These are phyloP conservation scores for Anguilla marmorata DNA, from an alignment of 2,797 vertebrate species.

Conservation along the genomic window DNA sequence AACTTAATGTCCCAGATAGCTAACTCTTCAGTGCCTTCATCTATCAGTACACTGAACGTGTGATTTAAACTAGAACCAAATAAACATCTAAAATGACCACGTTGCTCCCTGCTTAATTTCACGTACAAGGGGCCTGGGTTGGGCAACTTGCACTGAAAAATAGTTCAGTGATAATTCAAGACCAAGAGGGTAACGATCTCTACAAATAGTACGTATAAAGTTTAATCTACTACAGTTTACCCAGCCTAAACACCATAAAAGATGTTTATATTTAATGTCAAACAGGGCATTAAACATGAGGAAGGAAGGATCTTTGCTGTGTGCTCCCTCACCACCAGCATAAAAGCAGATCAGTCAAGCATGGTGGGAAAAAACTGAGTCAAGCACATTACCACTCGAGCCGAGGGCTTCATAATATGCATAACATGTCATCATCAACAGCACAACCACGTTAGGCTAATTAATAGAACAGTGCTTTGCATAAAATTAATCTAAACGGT, in stretches of 20 bases:
- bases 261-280: too few species aligned
- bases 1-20: constrained; percentile 56
- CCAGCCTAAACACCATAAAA: not conserved
- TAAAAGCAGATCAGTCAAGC: not conserved
- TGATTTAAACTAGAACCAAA: not conserved
- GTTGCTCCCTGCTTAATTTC: not conserved
- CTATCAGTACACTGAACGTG: constrained; percentile 38
- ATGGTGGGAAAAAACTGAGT: not conserved
- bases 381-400: not conserved
- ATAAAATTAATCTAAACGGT: not conserved
- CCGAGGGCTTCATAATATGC: not conserved
- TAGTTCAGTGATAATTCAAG: not conserved
- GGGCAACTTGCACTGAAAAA: not conserved
- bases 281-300: too few species aligned
- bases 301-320: not conserved
- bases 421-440: not conserved
- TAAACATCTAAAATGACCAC: not conserved
- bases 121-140: not conserved
- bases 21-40: constrained; percentile 49
- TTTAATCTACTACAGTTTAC: not conserved
- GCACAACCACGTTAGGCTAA: not conserved
- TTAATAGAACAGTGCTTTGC: not conserved
- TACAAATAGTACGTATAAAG: not conserved
- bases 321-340: not conserved
- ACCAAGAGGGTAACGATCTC: not conserved